phyloP scores from a whole-genome alignment of 2,113 vertebrate species.

The Uria lomvia region DNA sequence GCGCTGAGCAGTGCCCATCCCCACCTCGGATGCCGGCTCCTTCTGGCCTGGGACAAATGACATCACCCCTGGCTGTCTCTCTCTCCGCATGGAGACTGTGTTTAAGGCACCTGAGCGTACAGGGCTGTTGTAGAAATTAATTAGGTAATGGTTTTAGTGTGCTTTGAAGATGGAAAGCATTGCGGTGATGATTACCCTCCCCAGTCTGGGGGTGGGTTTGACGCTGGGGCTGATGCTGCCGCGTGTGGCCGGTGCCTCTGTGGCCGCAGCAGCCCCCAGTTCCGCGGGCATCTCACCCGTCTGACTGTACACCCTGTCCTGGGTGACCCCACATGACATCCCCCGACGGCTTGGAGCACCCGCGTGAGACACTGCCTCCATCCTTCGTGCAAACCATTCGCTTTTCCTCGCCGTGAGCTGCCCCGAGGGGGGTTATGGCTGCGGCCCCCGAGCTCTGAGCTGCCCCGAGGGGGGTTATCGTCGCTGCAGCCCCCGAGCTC shows the following conservation, averaged over 20 bases:
- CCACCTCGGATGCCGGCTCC: not conserved
- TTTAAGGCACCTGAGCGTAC: not conserved
- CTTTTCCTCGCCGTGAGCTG: not conserved
- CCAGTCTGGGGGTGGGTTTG: not conserved
- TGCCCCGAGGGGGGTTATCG: too few species aligned
- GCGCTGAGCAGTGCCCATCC: not conserved
- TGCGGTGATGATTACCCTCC: not conserved
- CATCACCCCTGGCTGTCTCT: not conserved
- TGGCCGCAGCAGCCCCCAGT: not conserved
- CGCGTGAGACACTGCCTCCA: accelerated
- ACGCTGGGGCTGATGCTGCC: accelerated
- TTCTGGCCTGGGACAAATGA: not conserved
- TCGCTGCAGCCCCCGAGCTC: too few species aligned
- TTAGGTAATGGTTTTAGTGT: not conserved
- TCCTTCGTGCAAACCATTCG: accelerated
- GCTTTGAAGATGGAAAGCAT: conserved; percentile 35
- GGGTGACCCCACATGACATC: not conserved
- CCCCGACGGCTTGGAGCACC: not conserved
- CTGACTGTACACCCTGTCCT: not conserved
- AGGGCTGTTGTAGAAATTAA: not conserved
- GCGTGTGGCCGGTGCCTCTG: not conserved
- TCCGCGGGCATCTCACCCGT: not conserved
- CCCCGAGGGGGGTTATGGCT: too few species aligned
- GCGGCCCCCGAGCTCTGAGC: too few species aligned
- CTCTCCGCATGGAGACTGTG: not conserved